A percentile compares a stretch with the other conserved stretches of the same genome.
These are phyloP conservation scores for Drosophila kambysellisi DNA, from an alignment of 2,888 invertebrate genomes.

Conservation along the genomic window DNA sequence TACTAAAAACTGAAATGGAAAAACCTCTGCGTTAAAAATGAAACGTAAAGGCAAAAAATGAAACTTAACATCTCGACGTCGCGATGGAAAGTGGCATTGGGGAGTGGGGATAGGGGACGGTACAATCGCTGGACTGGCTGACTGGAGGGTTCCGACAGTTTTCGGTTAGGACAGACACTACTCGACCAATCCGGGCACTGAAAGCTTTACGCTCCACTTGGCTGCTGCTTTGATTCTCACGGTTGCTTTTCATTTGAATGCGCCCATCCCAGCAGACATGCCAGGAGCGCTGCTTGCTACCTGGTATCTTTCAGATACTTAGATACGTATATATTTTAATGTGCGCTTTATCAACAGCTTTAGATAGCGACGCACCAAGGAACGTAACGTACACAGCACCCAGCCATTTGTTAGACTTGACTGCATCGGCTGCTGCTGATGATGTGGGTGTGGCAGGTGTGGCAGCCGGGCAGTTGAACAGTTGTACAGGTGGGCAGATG, in stretches of 20 bases:
- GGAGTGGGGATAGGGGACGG: slow-evolving; percentile 28
- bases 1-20: slow-evolving; percentile 38
- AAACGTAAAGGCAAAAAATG: slow-evolving; percentile 66
- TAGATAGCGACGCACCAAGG: slow-evolving; percentile 53
- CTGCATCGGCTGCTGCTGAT: slow-evolving; percentile 40
- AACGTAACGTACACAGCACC: slow-evolving; percentile 12
- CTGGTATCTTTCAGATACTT: slow-evolving; percentile 71
- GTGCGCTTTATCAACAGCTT: slow-evolving; percentile 78
- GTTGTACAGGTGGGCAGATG: slow-evolving; percentile 19
- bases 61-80: slow-evolving; percentile 60
- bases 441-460: slow-evolving; percentile 41
- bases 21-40: slow-evolving; percentile 70
- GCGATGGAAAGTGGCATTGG: background rate
- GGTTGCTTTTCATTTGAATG: slow-evolving; percentile 79
- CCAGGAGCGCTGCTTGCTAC: slow-evolving; percentile 48
- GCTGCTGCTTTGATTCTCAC: slow-evolving; percentile 77
- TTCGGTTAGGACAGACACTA: slow-evolving; percentile 54
- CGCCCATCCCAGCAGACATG: slow-evolving; percentile 34
- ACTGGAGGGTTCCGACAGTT: slow-evolving; percentile 39
- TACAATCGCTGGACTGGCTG: slow-evolving; percentile 53
- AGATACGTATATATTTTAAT: slow-evolving; percentile 76
- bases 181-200: slow-evolving; percentile 61
- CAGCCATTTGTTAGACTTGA: slow-evolving; percentile 63
- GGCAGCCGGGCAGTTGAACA: slow-evolving; percentile 6
- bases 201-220: slow-evolving; percentile 76